These are phyloP conservation scores for Caenorhabditis brenneri DNA, from an alignment of 1,140 invertebrate genomes.

Conservation along the genomic window DNA sequence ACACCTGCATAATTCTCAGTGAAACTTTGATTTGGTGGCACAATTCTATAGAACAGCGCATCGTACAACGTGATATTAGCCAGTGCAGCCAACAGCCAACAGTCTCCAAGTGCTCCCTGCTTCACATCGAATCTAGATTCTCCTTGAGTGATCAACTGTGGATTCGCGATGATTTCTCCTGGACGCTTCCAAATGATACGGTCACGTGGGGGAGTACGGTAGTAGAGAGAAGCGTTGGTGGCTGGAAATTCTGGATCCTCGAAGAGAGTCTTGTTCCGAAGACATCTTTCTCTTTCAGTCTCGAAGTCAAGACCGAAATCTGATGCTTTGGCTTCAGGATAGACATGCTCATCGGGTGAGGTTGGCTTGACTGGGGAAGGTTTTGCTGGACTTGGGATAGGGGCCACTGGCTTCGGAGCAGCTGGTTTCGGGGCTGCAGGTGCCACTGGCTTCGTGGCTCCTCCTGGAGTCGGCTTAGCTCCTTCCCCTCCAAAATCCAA, in stretches of 20 bases:
- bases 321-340: constrained; percentile 86
- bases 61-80: constrained; percentile 89
- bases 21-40: constrained; percentile 91
- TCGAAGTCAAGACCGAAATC: constrained; percentile 77
- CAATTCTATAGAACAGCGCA: constrained; percentile 89
- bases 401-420: neutral
- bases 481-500: neutral
- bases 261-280: constrained; percentile 75
- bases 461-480: neutral
- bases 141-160: constrained; percentile 89
- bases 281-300: constrained; percentile 58
- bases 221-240: constrained; percentile 74
- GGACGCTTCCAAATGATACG: constrained; percentile 73
- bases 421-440: neutral
- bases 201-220: constrained; percentile 74
- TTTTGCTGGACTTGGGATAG: too few relatives aligned
- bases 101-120: constrained; percentile 84
- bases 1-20: constrained; percentile 75
- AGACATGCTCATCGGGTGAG: constrained; percentile 54
- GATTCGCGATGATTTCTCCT: constrained; percentile 81
- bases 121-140: constrained; percentile 95
- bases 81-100: constrained; percentile 92
- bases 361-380: neutral
- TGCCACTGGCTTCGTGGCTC: neutral
- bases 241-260: constrained; percentile 79